Base-by-base conservation (phyloP, 2,113 vertebrate species). In the Ardeotis arabs region DNA sequence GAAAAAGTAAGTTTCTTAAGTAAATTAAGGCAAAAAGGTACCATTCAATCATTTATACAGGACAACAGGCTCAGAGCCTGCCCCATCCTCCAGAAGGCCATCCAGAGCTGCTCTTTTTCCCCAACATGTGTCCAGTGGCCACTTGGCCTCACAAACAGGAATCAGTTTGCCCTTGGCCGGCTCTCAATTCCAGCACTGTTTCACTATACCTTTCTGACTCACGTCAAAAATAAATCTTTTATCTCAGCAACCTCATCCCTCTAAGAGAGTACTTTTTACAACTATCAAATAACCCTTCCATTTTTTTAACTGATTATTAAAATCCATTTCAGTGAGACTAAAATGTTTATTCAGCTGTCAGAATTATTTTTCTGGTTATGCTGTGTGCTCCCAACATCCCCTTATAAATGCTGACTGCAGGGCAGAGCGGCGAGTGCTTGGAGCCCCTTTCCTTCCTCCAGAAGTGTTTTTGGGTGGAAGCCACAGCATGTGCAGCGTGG, bases 331-430 rank as follows among this genome's bases (percentile, higher is more conserved):
- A 82, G 74, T 18, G 39, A 93, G 73, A 91, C 39, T 5, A 3
- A 91, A 96, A 53, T 84, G 45, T 91, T 97, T 96, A 90, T 93
- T 85, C 95, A 96, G 94, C 90, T 96, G 73, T 72, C 93, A 79
- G 20, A 89, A 77, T 81, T 84, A 86, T 81, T 96, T 78, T 93
- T 84, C 83, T 87, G 80, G 44, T 92, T 96, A 47, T 79, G 89
- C 84, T 9, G 7, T 0, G 0, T 88, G 64, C 53, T 94, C 8
- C 22, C n/a, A 66, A 89, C 62, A 87, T 92, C 89, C 66, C 70
- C 91, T 95, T 93, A 91, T 89, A 95, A 94, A 75, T 50, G 70
- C 80, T 84, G 94, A 89, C 77, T 81, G 81, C 89, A 73, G 49
- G 63, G 68, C 53, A 89, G 93, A 91, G 50, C 39, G 7, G 63